phyloP scores from a whole-genome alignment of 2,797 vertebrate species.

The Geotrypetes seraphini region DNA sequence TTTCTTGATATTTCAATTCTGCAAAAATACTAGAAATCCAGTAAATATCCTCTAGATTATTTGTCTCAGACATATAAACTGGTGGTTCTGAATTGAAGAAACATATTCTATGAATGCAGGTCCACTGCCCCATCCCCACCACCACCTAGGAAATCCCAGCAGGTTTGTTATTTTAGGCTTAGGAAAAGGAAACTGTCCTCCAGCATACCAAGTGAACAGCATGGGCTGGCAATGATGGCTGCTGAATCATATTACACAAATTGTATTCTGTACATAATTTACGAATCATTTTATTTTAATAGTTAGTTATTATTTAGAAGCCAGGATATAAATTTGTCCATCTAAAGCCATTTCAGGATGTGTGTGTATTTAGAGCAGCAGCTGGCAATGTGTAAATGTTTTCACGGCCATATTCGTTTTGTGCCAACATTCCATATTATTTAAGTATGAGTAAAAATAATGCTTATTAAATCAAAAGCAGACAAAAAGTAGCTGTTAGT shows the following conservation, averaged over 20 bases:
- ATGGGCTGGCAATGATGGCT: conserved; percentile 20
- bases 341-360: conserved; percentile 49
- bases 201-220: conserved; percentile 27
- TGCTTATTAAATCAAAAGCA: conserved; percentile 58
- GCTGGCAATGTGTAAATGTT: conserved; percentile 43
- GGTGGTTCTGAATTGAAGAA: conserved; percentile 37
- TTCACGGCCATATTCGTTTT: conserved; percentile 54
- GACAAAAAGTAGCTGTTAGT: conserved; percentile 46
- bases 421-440: conserved; percentile 69
- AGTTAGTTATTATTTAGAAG: conserved; percentile 62
- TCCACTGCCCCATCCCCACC: conserved; percentile 44
- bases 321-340: conserved; percentile 52
- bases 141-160: conserved; percentile 55
- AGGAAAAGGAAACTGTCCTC: conserved; percentile 39
- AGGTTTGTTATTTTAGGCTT: conserved; percentile 39
- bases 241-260: conserved; percentile 20
- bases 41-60: conserved; percentile 27
- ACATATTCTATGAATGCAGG: conserved; percentile 38
- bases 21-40: conserved; percentile 37
- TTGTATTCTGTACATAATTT: conserved; percentile 63
- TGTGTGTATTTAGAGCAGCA: conserved; percentile 44
- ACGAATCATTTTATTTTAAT: conserved; percentile 64
- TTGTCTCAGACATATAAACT: conserved; percentile 37
- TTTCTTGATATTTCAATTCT: conserved; percentile 25
- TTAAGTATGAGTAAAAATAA: conserved; percentile 45